These are phyloP conservation scores for Latrodectus hesperus DNA, from an alignment of 2,888 invertebrate genomes.

Conservation along the genomic window DNA sequence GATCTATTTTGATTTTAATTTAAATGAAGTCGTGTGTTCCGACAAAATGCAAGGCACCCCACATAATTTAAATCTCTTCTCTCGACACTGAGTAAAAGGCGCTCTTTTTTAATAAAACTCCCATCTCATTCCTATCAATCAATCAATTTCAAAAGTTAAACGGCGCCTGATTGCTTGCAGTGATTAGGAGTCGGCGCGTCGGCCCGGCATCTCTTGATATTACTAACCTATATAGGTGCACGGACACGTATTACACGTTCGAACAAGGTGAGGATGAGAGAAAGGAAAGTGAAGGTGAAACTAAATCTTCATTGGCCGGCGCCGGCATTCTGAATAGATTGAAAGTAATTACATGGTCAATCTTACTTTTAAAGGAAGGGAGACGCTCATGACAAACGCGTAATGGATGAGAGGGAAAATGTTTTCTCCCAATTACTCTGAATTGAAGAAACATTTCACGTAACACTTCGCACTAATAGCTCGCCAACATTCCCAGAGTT, in stretches of 20 bases:
- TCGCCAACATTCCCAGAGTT: no score
- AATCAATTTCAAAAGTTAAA: not conserved
- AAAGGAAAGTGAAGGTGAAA: slow-evolving; percentile 1
- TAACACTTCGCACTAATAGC: no score
- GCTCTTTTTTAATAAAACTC: not conserved
- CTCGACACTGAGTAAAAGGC: not conserved
- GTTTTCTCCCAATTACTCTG: no score
- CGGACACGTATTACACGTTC: not conserved
- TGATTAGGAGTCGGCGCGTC: not conserved
- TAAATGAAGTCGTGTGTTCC: no score
- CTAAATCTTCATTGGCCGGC: not conserved
- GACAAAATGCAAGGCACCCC: no score
- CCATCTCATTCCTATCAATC: slow-evolving; percentile 1
- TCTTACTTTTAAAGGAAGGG: not conserved
- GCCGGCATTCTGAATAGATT: not conserved
- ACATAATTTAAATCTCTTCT: not conserved
- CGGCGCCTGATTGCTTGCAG: slow-evolving; percentile 3
- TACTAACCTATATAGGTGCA: slow-evolving; percentile 4
- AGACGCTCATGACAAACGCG: not conserved
- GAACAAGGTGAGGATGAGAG: not conserved
- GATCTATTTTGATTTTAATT: no score
- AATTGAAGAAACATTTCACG: no score
- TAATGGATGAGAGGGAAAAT: not conserved
- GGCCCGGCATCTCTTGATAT: not conserved
- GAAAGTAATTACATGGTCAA: slow-evolving; percentile 4